Base-by-base conservation (phyloP, 1,140 invertebrate species). In the Sinella curviseta region DNA sequence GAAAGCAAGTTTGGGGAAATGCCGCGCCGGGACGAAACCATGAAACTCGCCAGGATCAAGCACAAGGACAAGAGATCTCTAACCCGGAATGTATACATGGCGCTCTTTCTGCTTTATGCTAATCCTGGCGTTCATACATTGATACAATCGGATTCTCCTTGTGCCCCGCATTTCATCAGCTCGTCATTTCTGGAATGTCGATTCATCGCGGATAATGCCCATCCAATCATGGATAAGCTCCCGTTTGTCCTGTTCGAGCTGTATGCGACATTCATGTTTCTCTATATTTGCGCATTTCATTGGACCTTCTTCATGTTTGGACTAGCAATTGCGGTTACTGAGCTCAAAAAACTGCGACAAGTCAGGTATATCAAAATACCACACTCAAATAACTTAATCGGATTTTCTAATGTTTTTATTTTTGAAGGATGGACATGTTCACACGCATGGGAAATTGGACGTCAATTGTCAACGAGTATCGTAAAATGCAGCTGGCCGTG, bases 221-320 rank as follows among this genome's bases (percentile, higher is more conserved):
- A 3, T 3, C 3, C 48, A 30, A 4, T 78, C n/a, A 1, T 28
- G n/a, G 31, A 30, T 1, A 67, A 78, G 20, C 14, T 70, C 14
- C 77, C 77, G 17, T 78, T 67, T 30, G n/a, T 78, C 4, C 1
- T 48, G 3, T 30, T 78, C 14, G 77, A 78, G 34, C 24, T 30
- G 12, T 78, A 78, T 28, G 17, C 4, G 4, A 48, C 17, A 8
- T 48, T 17, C 17, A 4, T 48, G 4, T 48, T 48, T 48, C 39
- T 48, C 4, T 48, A 48, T 17, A 48, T 48, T 8, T 4, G 39
- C 4, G 4, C 4, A 17, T 48, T 48, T 17, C 4, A 48, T 17
- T 8, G 4, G 39, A 48, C 4, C 39, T 48, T 48, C 39, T 8
- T 48, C 4, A 14, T 74, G 2, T 24, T 74, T 8, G 70, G 70